Conservation (phyloP, 2,113 vertebrate genomes). For the Echinops telfairi region DNA sequence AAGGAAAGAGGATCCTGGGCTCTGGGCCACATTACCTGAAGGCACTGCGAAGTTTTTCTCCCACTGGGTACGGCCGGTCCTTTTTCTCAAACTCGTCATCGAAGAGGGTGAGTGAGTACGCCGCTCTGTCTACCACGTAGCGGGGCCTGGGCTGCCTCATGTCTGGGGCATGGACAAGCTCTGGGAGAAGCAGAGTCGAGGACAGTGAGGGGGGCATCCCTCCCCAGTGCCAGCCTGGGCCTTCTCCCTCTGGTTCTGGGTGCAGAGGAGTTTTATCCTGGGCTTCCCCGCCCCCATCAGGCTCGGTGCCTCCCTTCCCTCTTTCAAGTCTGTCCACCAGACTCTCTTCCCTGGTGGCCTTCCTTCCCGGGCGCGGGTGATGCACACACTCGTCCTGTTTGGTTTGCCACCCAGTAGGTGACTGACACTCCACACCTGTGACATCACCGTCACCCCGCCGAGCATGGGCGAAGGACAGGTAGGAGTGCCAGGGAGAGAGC, state of each 20-base stretch:
- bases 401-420: constrained; percentile 73
- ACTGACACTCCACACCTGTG: constrained; percentile 73
- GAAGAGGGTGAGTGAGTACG: constrained; percentile 91
- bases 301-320: constrained; percentile 79
- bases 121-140: constrained; percentile 91
- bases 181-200: constrained; percentile 69
- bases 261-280: constrained; percentile 71
- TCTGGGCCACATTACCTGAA: constrained; percentile 90
- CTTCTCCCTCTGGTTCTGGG: constrained; percentile 21
- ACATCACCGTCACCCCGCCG: constrained; percentile 68
- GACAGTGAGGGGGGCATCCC: constrained; percentile 53
- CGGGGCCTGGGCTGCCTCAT: constrained; percentile 90
- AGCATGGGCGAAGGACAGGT: constrained; percentile 49
- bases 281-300: constrained; percentile 68
- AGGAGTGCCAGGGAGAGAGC: not conserved
- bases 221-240: not conserved
- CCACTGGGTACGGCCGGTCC: constrained; percentile 90
- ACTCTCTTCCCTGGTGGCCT: constrained; percentile 72
- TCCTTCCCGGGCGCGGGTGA: constrained; percentile 77
- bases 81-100: constrained; percentile 95
- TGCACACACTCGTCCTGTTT: constrained; percentile 73
- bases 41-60: constrained; percentile 90
- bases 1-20: not conserved
- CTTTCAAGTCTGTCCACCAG: constrained; percentile 59
- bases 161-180: constrained; percentile 81